phyloP scores from a whole-genome alignment of 2,113 vertebrate species.

The Azemiops feae region DNA sequence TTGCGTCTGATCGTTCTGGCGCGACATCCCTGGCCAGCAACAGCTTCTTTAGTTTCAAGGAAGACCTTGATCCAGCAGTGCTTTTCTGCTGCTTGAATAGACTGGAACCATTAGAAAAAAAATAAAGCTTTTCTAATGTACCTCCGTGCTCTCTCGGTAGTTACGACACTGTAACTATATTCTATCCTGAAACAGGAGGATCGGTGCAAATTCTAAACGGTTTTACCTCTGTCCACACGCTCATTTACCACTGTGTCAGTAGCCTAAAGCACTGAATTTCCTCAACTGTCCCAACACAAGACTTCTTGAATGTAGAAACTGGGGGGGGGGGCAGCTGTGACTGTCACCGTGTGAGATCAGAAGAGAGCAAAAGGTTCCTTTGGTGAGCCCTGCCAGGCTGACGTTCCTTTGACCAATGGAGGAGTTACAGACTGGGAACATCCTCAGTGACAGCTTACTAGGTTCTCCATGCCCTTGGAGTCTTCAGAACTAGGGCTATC shows the following conservation, averaged over 20 bases:
- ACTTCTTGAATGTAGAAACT: background rate
- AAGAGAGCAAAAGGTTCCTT: slow-evolving; percentile 42
- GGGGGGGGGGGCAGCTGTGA: background rate
- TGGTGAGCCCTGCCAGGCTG: slow-evolving; percentile 56
- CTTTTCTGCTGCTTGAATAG: background rate
- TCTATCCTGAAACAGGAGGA: background rate
- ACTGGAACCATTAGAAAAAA: background rate
- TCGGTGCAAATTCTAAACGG: background rate
- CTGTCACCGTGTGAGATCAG: slow-evolving; percentile 32
- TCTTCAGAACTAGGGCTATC: slow-evolving; percentile 75
- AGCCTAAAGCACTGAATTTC: slow-evolving; percentile 19
- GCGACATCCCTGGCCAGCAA: slow-evolving; percentile 60
- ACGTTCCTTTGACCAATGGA: slow-evolving; percentile 39
- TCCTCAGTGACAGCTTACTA: slow-evolving; percentile 72
- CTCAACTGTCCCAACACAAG: background rate
- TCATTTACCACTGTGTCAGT: slow-evolving; percentile 12
- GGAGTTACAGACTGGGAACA: slow-evolving; percentile 34
- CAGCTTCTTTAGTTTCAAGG: slow-evolving; percentile 39
- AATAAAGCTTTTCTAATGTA: slow-evolving; percentile 24
- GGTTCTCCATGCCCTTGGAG: slow-evolving; percentile 75
- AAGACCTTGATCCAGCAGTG: background rate
- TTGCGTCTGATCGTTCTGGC: slow-evolving; percentile 17
- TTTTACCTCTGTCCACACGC: slow-evolving; percentile 38
- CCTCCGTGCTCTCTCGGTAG: slow-evolving; percentile 33
- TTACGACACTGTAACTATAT: background rate